phyloP scores from a whole-genome alignment of 2,797 vertebrate genomes.

The Sebastolobus altivelis region DNA sequence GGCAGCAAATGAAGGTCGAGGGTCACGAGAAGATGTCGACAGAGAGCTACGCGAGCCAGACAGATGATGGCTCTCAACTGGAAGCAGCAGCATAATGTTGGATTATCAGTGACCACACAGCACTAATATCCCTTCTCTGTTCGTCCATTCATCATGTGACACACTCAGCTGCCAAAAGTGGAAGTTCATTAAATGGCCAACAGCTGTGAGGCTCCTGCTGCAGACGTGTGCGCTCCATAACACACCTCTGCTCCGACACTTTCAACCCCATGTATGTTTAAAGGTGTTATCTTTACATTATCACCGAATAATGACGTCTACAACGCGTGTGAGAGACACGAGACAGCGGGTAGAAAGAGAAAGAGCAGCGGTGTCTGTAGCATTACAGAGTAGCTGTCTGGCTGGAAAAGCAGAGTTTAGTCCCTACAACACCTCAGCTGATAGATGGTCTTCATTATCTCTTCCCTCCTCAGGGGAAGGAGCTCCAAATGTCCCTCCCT shows the following conservation, averaged over 20 bases:
- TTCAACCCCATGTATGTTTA: too few relatives aligned
- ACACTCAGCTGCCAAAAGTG: slow-evolving; percentile 38
- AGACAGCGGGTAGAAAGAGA: neutral
- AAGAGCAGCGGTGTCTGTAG: neutral
- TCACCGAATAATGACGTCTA: slow-evolving; percentile 37
- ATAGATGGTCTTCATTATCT: slow-evolving; percentile 82
- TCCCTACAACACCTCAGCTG: slow-evolving; percentile 60
- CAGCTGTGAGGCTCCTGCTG: slow-evolving; percentile 18
- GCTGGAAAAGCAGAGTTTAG: slow-evolving; percentile 58
- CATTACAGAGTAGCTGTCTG: slow-evolving; percentile 39
- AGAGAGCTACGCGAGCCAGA: neutral
- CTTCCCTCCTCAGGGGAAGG: slow-evolving; percentile 59
- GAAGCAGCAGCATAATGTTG: slow-evolving; percentile 13
- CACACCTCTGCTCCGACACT: neutral
- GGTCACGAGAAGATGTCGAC: slow-evolving; percentile 13
- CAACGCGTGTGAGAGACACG: neutral
- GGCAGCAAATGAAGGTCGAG: slow-evolving; percentile 31
- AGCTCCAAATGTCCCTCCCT: slow-evolving; percentile 47
- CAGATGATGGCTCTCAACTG: slow-evolving; percentile 4
- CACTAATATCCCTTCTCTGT: slow-evolving; percentile 10
- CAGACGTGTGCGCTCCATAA: neutral
- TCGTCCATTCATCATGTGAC: slow-evolving; percentile 42
- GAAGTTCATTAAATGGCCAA: slow-evolving; percentile 41
- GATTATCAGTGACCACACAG: slow-evolving; percentile 24
- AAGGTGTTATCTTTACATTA: slow-evolving; percentile 35